Conservation (phyloP, 2,888 invertebrate species). For the Troglohyphantes excavatus region DNA sequence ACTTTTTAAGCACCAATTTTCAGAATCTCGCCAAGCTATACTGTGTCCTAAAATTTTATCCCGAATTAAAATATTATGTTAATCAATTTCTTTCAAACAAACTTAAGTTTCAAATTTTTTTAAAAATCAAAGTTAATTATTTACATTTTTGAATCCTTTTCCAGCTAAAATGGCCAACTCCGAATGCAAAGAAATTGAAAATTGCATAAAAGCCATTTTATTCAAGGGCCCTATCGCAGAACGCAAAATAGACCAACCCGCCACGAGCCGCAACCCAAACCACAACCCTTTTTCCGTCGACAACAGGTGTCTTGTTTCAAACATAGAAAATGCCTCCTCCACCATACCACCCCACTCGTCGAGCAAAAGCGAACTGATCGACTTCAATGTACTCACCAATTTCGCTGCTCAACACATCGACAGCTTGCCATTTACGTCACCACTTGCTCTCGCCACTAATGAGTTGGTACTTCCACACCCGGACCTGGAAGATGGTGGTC, state of each 20-base stretch:
- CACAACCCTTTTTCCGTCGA: slow-evolving; percentile 22
- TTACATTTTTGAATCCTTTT: too few relatives aligned
- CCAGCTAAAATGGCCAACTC: slow-evolving; percentile 26
- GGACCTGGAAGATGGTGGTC: slow-evolving; percentile 54
- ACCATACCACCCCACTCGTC: background rate
- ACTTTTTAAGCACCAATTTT: too few relatives aligned
- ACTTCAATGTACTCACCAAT: slow-evolving; percentile 57
- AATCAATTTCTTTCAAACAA: too few relatives aligned
- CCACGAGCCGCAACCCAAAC: background rate
- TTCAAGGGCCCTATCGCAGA: background rate
- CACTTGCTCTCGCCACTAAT: slow-evolving; percentile 27
- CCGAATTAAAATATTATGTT: too few relatives aligned
- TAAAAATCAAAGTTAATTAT: too few relatives aligned
- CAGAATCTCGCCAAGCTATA: too few relatives aligned
- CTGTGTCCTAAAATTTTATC: too few relatives aligned
- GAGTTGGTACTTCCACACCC: slow-evolving; percentile 55
- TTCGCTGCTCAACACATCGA: slow-evolving; percentile 68
- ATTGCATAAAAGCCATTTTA: slow-evolving; percentile 37
- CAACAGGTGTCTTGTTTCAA: slow-evolving; percentile 19
- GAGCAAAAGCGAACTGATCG: slow-evolving; percentile 57
- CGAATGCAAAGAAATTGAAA: slow-evolving; percentile 50
- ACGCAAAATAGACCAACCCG: background rate
- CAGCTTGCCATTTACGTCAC: background rate
- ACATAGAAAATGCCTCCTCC: slow-evolving; percentile 29
- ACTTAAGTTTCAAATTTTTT: too few relatives aligned